These are phyloP conservation scores for Drosophila mojavensis DNA, from an alignment of 1,140 invertebrate genomes.

Conservation along the genomic window DNA sequence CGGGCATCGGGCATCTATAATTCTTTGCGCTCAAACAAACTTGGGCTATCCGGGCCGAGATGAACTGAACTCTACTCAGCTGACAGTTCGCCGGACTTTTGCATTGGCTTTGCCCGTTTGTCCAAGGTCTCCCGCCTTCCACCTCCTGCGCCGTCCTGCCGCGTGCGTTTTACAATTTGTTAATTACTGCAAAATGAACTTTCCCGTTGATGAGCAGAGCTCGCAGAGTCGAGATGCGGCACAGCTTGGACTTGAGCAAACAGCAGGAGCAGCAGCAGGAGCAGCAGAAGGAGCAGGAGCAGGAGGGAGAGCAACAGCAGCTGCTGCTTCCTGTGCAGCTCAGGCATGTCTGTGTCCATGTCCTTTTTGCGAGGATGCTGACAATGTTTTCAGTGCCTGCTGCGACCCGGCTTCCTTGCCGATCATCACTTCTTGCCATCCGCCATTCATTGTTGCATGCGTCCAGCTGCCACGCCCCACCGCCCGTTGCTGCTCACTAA, in stretches of 20 bases:
- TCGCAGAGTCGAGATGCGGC: constrained; percentile 2
- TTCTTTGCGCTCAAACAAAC: constrained; percentile 74
- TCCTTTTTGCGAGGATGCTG: constrained; percentile 23
- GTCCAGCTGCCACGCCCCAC: constrained; percentile 20
- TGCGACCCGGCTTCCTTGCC: constrained; percentile 13
- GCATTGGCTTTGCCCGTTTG: constrained; percentile 10
- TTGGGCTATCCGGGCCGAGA: constrained; percentile 34
- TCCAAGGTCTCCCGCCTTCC: neutral
- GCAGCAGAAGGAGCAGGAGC: neutral
- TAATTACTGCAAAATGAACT: constrained; percentile 82
- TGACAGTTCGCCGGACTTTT: constrained; percentile 36
- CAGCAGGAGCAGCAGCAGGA: constrained; percentile 41
- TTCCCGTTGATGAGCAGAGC: constrained; percentile 49
- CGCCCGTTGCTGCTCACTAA: constrained; percentile 56
- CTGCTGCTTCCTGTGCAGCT: constrained; percentile 49
- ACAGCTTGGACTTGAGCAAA: constrained; percentile 51
- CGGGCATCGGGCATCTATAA: constrained; percentile 65
- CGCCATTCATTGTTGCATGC: constrained; percentile 72
- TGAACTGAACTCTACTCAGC: constrained; percentile 21
- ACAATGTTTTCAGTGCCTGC: constrained; percentile 64
- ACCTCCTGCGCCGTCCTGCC: neutral
- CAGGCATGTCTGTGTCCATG: constrained; percentile 15
- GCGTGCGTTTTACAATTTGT: constrained; percentile 75
- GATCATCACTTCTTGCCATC: constrained; percentile 55
- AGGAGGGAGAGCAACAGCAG: constrained; percentile 34